These are phyloP conservation scores for Drosophila atripex DNA, from an alignment of 2,888 invertebrate species.

Conservation along the genomic window DNA sequence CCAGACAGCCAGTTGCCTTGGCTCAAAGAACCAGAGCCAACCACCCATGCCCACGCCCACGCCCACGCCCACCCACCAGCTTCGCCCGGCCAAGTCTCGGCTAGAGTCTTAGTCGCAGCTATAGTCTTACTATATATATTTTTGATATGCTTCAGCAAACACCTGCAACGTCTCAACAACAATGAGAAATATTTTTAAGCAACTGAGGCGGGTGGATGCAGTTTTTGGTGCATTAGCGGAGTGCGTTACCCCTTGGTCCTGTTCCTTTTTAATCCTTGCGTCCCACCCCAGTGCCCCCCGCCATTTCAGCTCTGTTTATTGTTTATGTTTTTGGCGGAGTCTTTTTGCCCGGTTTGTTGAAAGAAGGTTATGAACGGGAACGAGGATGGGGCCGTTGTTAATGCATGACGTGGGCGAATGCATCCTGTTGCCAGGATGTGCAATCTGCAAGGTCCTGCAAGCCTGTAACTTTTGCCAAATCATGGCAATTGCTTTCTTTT, in stretches of 20 bases:
- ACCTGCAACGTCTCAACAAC: slow-evolving; percentile 79
- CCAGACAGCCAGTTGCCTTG: slow-evolving; percentile 21
- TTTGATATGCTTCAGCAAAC: slow-evolving; percentile 76
- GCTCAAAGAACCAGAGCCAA: slow-evolving; percentile 11
- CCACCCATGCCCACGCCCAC: not conserved
- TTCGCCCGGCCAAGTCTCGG: slow-evolving; percentile 28
- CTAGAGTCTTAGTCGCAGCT: slow-evolving; percentile 20
- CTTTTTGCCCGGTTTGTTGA: slow-evolving; percentile 25
- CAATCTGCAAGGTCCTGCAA: slow-evolving; percentile 61
- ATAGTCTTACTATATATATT: slow-evolving; percentile 48
- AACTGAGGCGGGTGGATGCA: slow-evolving; percentile 47
- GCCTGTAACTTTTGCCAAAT: slow-evolving; percentile 57
- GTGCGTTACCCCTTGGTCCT: slow-evolving; percentile 49
- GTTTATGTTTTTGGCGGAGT: slow-evolving; percentile 59
- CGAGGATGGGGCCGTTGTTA: slow-evolving; percentile 44
- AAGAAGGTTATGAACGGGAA: not conserved
- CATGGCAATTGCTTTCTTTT: slow-evolving; percentile 62
- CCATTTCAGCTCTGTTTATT: slow-evolving; percentile 55
- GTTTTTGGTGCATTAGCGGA: slow-evolving; percentile 74
- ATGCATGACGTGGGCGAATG: slow-evolving; percentile 57
- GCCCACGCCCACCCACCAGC: not conserved
- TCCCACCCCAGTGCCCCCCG: not conserved
- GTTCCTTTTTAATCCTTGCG: not conserved
- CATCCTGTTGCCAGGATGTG: slow-evolving; percentile 58
- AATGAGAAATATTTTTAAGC: slow-evolving; percentile 72